A percentile compares a stretch with the other conserved stretches of the same genome.
Evolutionary conservation across 2,888 invertebrate species (phyloP).

Genomic region (Apamea monoglypha): DNA sequence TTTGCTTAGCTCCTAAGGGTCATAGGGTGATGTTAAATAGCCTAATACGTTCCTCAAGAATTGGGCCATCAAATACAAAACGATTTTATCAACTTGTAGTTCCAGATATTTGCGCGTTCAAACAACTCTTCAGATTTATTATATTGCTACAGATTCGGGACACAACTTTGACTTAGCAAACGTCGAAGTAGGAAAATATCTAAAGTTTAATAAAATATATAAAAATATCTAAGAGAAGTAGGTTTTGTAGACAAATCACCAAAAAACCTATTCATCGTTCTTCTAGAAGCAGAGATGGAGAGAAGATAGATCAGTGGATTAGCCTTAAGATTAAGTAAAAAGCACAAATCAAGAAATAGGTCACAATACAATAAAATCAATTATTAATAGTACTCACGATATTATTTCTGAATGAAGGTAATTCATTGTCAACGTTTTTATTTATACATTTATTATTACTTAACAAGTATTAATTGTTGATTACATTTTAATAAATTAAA

Average conservation of each 20-base stretch:
- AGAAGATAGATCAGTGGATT: background rate
- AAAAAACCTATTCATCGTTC: background rate
- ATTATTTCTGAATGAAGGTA: constrained; percentile 17
- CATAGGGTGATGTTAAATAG: too few species aligned
- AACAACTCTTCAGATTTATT: too few species aligned
- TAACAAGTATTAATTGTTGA: constrained; percentile 18
- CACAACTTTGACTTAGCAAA: background rate
- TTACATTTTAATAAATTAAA: constrained; percentile 46
- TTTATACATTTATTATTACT: constrained; percentile 18
- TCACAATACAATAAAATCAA: background rate
- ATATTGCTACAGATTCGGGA: too few species aligned
- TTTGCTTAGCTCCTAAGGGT: too few species aligned
- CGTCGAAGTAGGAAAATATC: background rate
- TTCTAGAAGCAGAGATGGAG: background rate
- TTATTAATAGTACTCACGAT: background rate
- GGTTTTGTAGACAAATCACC: background rate
- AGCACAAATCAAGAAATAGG: constrained; percentile 1
- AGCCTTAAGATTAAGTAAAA: background rate
- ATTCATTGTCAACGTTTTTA: constrained; percentile 25
- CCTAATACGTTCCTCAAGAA: too few species aligned
- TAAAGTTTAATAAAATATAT: background rate
- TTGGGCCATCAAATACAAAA: too few species aligned
- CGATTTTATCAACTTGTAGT: too few species aligned
- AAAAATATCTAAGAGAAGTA: background rate
- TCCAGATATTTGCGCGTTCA: too few species aligned